phyloP scores from a whole-genome alignment of 2,797 vertebrate species.

The Halcyon chelicuti region DNA sequence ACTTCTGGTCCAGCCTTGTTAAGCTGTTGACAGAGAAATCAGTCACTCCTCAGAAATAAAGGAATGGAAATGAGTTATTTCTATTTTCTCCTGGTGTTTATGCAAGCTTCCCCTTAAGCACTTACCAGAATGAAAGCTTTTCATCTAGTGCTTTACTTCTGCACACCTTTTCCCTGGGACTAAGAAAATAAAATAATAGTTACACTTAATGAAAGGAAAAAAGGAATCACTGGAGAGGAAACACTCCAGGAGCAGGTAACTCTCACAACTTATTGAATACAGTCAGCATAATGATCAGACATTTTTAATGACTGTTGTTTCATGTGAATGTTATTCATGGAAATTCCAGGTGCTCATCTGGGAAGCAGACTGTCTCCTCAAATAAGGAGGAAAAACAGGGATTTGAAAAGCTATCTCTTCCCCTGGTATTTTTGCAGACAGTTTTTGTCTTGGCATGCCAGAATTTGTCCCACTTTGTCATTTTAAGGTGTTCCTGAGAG shows the following conservation, averaged over 20 bases:
- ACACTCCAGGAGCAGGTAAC: conserved; percentile 18
- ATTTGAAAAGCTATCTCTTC: background rate
- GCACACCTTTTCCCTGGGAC: conserved; percentile 19
- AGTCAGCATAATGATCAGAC: conserved; percentile 2
- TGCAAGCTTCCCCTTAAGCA: conserved; percentile 34
- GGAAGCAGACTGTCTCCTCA: background rate
- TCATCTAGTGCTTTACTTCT: conserved; percentile 42
- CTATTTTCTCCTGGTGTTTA: conserved; percentile 43
- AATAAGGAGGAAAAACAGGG: background rate
- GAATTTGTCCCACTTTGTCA: background rate
- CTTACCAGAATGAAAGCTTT: conserved; percentile 49
- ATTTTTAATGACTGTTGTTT: background rate
- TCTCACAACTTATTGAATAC: background rate
- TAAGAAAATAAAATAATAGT: conserved; percentile 56
- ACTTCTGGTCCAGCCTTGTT: background rate
- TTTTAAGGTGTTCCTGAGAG: background rate
- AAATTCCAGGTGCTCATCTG: background rate
- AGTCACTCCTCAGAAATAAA: conserved; percentile 43
- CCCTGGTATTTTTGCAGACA: background rate
- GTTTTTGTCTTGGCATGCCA: background rate
- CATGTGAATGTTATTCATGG: background rate
- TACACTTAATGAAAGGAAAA: conserved; percentile 21
- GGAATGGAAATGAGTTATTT: conserved; percentile 55
- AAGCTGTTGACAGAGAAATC: conserved; percentile 56
- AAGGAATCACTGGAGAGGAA: conserved; percentile 31